Evolutionary conservation across 92 coral and sea anemone genomes (phyloP).

Genomic region (Epizoanthus ramosus): DNA sequence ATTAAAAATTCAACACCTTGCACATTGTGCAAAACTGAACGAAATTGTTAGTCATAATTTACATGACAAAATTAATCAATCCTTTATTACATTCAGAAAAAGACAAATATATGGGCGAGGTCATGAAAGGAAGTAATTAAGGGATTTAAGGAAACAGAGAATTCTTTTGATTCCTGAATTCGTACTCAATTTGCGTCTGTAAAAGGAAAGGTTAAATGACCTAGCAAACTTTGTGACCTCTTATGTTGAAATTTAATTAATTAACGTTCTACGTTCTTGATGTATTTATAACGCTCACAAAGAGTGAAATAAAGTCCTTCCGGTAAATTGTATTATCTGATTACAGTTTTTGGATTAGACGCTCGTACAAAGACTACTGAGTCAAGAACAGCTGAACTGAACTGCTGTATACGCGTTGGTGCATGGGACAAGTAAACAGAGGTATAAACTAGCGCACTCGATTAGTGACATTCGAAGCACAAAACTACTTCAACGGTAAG

Average conservation of each 20-base stretch:
- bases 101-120: constrained; percentile 37
- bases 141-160: constrained; percentile 27
- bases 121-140: constrained; percentile 36
- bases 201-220: constrained; percentile 15
- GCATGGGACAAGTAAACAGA: not conserved
- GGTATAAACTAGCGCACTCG: not conserved
- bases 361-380: not conserved
- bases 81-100: constrained; percentile 4
- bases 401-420: too few species aligned
- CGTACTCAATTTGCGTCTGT: constrained; percentile 7
- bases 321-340: constrained; percentile 41
- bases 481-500: not conserved
- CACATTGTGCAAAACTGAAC: constrained; percentile 15
- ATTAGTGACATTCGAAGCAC: not conserved
- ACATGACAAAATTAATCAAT: constrained; percentile 10
- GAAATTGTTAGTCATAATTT: not conserved
- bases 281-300: constrained; percentile 7
- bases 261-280: constrained; percentile 11
- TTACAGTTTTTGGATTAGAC: not conserved
- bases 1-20: not conserved
- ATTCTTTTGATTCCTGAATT: constrained; percentile 43
- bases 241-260: constrained; percentile 22
- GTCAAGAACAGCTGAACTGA: too few species aligned
- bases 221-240: constrained; percentile 15
- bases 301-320: constrained; percentile 7